Evolutionary conservation across 2,888 invertebrate species (phyloP).

Genomic region (Chironomus riparius): DNA sequence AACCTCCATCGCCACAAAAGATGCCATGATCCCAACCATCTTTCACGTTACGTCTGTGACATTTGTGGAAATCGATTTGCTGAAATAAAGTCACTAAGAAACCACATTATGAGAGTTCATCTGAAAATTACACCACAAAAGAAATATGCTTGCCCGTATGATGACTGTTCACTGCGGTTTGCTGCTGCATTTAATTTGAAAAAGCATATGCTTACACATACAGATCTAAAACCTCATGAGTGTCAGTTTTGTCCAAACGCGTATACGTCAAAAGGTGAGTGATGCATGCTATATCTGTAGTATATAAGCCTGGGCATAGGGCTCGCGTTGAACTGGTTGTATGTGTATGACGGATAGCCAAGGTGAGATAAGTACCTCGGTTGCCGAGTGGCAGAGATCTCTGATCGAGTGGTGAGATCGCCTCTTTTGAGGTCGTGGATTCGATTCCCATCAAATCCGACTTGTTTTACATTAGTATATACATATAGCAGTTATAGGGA

Average conservation of each 20-base stretch:
- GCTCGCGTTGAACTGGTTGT: too few species aligned
- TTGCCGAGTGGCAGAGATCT: too few species aligned
- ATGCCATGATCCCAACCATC: not conserved
- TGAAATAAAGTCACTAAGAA: not conserved
- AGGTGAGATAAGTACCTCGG: too few species aligned
- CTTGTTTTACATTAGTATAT: too few species aligned
- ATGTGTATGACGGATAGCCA: too few species aligned
- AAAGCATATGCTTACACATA: constrained; percentile 46
- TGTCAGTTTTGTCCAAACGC: constrained; percentile 44
- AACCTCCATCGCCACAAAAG: not conserved
- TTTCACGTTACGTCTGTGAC: not conserved
- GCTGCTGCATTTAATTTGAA: constrained; percentile 44
- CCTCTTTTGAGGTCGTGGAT: too few species aligned
- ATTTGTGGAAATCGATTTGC: not conserved
- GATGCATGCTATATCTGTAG: too few species aligned
- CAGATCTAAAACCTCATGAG: constrained; percentile 39
- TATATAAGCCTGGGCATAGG: too few species aligned
- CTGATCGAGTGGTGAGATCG: too few species aligned
- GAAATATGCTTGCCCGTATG: constrained; percentile 39
- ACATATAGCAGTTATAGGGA: too few species aligned
- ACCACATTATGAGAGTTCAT: not conserved
- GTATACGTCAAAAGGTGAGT: constrained; percentile 29
- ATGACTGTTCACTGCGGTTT: constrained; percentile 45
- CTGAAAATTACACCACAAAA: constrained; percentile 30
- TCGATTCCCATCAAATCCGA: too few species aligned